phyloP scores from a whole-genome alignment of 1,140 invertebrate genomes.

The Tetranychus urticae region DNA sequence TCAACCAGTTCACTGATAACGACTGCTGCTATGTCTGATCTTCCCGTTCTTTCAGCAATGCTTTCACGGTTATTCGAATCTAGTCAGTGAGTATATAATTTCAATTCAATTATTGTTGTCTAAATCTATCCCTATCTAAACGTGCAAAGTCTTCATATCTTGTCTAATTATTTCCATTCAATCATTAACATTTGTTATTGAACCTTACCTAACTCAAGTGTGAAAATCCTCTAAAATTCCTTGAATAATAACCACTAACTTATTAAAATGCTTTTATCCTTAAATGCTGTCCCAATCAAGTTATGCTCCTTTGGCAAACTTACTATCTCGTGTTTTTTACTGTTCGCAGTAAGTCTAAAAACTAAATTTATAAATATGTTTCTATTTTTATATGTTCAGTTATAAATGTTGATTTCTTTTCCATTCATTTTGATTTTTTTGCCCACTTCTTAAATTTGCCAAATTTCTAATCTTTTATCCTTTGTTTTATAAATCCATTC shows the following conservation, averaged over 20 bases:
- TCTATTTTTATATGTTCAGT: neutral
- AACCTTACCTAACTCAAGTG: too few relatives aligned
- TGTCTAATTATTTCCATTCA: too few relatives aligned
- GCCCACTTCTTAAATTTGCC: neutral
- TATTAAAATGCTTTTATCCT: neutral
- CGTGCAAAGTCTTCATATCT: neutral
- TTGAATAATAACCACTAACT: neutral
- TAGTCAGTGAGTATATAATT: constrained; percentile 36
- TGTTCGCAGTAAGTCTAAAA: constrained; percentile 8
- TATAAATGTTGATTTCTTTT: neutral
- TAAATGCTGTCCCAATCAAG: neutral
- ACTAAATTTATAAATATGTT: neutral
- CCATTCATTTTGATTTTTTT: constrained; percentile 7
- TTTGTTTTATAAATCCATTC: neutral
- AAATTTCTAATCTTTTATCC: neutral
- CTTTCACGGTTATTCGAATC: constrained; percentile 78
- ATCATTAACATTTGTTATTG: too few relatives aligned
- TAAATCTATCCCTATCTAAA: neutral
- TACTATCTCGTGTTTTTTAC: constrained; percentile 10
- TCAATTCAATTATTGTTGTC: neutral
- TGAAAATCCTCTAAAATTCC: neutral
- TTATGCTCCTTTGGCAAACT: constrained; percentile 9
- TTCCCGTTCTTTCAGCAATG: constrained; percentile 78
- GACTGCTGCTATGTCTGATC: constrained; percentile 79
- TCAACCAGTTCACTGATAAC: constrained; percentile 65